phyloP scores from a whole-genome alignment of 2,888 invertebrate species.

The Rhorus exstirpatorius region DNA sequence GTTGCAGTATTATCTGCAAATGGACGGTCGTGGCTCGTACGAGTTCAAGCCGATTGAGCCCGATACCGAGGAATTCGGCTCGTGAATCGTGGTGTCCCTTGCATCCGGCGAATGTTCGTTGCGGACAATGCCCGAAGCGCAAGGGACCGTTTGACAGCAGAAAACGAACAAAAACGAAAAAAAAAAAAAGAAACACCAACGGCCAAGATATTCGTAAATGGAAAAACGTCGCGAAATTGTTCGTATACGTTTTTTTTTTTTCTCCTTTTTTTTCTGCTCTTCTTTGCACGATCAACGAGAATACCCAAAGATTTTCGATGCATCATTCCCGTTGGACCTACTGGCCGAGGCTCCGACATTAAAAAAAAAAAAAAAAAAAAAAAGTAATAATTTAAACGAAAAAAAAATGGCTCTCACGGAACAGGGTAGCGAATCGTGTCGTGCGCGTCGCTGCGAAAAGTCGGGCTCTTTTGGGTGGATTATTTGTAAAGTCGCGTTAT shows the following conservation, averaged over 20 bases:
- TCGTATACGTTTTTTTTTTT: constrained; percentile 17
- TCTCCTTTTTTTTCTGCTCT: constrained; percentile 18
- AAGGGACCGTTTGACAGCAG: constrained; percentile 60
- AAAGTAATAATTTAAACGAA: background rate
- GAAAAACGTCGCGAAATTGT: constrained; percentile 2
- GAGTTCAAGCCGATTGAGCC: constrained; percentile 95
- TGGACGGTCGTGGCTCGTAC: constrained; percentile 97
- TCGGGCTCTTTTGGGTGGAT: background rate
- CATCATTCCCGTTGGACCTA: constrained; percentile 13
- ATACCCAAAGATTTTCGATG: constrained; percentile 8
- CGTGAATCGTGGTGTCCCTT: constrained; percentile 88
- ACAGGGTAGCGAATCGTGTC: constrained; percentile 1
- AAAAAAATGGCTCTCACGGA: constrained; percentile 9
- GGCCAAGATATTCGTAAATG: constrained; percentile 13
- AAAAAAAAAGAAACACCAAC: constrained; percentile 28
- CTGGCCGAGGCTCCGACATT: constrained; percentile 23
- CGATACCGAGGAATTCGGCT: constrained; percentile 96
- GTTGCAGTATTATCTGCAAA: constrained; percentile 94
- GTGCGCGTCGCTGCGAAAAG: background rate
- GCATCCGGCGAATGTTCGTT: constrained; percentile 63
- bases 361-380: too few relatives aligned
- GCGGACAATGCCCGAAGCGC: constrained; percentile 44
- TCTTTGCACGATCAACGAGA: constrained; percentile 25
- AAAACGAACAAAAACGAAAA: constrained; percentile 7
- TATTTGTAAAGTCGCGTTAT: constrained; percentile 6